These are phyloP conservation scores for Lagenorhynchus albirostris DNA, from an alignment of 2,113 vertebrate species.

Conservation along the genomic window DNA sequence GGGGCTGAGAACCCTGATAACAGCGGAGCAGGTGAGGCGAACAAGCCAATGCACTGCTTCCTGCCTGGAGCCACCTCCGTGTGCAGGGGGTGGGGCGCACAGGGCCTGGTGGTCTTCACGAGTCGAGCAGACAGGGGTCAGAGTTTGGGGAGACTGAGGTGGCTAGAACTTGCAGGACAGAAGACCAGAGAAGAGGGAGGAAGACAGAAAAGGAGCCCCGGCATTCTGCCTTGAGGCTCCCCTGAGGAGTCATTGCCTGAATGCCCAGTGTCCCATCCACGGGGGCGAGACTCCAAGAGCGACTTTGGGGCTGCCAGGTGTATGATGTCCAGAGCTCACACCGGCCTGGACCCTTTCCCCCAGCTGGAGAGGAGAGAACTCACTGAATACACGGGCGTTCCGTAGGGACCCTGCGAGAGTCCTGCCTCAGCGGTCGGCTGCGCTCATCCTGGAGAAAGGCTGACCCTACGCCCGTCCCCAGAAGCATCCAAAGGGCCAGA, in stretches of 20 bases:
- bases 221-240: background rate
- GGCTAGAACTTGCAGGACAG: too few relatives aligned
- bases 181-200: background rate
- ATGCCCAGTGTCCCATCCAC: fast-evolving
- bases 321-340: background rate
- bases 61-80: background rate
- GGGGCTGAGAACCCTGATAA: fast-evolving
- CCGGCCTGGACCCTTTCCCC: background rate
- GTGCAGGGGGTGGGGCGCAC: fast-evolving
- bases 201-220: fast-evolving
- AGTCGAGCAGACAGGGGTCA: background rate
- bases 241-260: fast-evolving
- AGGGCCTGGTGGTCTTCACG: fast-evolving
- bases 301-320: fast-evolving
- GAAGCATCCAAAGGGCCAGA: background rate
- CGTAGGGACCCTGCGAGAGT: fast-evolving
- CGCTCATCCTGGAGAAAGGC: fast-evolving
- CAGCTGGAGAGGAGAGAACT: fast-evolving
- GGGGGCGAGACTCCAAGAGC: fast-evolving
- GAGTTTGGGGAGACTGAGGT: background rate
- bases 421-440: background rate
- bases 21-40: fast-evolving
- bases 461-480: fast-evolving
- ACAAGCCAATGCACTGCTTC: fast-evolving
- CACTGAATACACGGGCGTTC: fast-evolving